Base-by-base conservation (phyloP, 30 jellyfish, hydroid and myxozoan species). In the Clytia hemisphaerica region DNA sequence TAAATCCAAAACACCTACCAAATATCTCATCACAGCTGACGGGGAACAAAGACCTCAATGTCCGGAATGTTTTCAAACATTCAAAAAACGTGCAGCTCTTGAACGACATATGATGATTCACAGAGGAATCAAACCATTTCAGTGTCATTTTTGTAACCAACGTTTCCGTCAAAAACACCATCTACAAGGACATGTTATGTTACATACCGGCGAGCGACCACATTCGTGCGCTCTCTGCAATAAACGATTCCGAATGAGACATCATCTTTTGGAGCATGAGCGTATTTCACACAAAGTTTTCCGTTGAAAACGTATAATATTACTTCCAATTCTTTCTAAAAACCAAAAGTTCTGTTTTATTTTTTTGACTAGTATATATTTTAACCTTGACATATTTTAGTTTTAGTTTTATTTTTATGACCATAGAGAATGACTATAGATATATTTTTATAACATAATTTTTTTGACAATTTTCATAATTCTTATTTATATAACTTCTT, bases 41-140 rank as follows among this genome's bases (percentile, higher is more conserved):
- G 63, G 63, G 6, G 78, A 65, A 28, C 78, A 65, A 4, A 0
- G 78, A n/a, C 78, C 78, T 19, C 78, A 65, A 28, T 65, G 78
- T 37, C 32, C 78, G 18, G 78, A 65, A 37, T 65, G 78, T 65
- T 65, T 65, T 37, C 78, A 65, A 37, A 65, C 78, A 7, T 65
- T 65, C 44, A 65, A 65, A 44, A 65, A 65, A 26, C 58, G 78
- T 9, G 78, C 78, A 0, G 78, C 78, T 35, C 40, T 65, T 2
- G 78, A 65, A n/a, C 15, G 78, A n/a, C 78, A 65, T 44, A 65
- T 65, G 78, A 65, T 65, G 78, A 65, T 65, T 21, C 78, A 65
- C 33, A 33, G 78, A 37, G 78, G 78, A 9, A 65, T 65, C 0
- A 65, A 65, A 28, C 78, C 78, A 10, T 65, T 65, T 65, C 78